phyloP scores from a whole-genome alignment of 2,888 invertebrate species.

The Ryuthela nishihirai region DNA sequence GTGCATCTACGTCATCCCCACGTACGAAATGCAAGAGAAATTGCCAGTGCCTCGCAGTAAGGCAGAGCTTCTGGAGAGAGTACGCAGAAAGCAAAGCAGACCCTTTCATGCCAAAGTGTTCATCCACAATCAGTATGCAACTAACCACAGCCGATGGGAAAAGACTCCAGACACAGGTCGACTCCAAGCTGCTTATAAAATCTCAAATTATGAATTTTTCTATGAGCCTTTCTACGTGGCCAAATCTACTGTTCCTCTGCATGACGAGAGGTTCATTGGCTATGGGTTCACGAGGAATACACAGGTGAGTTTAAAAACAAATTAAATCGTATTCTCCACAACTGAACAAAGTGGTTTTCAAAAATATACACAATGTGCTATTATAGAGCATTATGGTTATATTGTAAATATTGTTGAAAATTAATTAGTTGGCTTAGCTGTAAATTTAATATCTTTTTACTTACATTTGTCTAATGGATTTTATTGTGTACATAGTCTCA shows the following conservation, averaged over 20 bases:
- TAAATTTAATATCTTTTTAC: too few species aligned
- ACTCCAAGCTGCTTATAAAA: conserved; percentile 75
- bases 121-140: conserved; percentile 86
- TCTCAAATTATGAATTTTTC: conserved; percentile 70
- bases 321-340: too few species aligned
- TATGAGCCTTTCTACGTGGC: conserved; percentile 92
- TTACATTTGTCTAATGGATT: too few species aligned
- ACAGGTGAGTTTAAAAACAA: conserved; percentile 69
- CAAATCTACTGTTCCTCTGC: conserved; percentile 71
- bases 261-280: conserved; percentile 84
- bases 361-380: too few species aligned
- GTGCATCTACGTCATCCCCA: conserved; percentile 86
- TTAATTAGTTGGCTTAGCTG: too few species aligned
- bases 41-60: conserved; percentile 75
- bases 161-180: conserved; percentile 30
- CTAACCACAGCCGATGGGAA: conserved; percentile 66
- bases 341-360: too few species aligned
- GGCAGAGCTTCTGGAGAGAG: conserved; percentile 68
- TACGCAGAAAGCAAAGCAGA: conserved; percentile 73
- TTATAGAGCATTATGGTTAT: too few species aligned
- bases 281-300: conserved; percentile 90
- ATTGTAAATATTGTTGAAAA: too few species aligned
- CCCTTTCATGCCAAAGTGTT: conserved; percentile 90
- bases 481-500: too few species aligned
- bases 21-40: conserved; percentile 77